Base-by-base conservation (phyloP, 2,797 vertebrate genomes). In the Xenentodon cancila region DNA sequence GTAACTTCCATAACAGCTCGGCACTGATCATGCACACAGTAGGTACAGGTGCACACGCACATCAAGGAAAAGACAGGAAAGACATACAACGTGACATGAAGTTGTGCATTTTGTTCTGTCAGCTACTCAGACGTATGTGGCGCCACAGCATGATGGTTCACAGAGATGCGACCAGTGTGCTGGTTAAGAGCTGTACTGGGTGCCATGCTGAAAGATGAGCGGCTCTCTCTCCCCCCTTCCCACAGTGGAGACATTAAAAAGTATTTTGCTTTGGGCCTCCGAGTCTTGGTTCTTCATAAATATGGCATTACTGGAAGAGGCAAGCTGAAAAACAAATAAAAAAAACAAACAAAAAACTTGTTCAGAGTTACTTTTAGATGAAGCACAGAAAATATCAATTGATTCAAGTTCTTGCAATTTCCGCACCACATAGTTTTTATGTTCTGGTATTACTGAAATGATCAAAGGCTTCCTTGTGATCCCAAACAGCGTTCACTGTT, bases 281-380 rank as follows among this genome's bases (percentile, higher is more conserved):
- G 59, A 34, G 3, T 79, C 73, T 5, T 50, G 63, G 59, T 61
- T 69, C 68, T 86, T 89, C 75, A 84, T 40, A 67, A 88, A 91
- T 2, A 81, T 1, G 1, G 84, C 80, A 0, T 89, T 89, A 49
- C 61, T 64, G 64, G 82, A 84, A 4, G 19, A 17, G 6, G 65
- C 32, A 9, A 76, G 30, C 91, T 92, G 81, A n/a, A 66, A 56
- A 60, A 63, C 11, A 8, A 59, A 25, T 47, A 27, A 4, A 18
- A 43, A 0, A 55, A 5, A 9, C 1, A 19, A 20, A 47, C 1
- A 47, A 19, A 6, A 20, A 1, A 21, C 2, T 0, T 34, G 27
- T 20, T 17, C 17, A 53, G 15, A 30, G 12, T 46, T 22, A 8
- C 6, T 50, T 45, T 66, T 18, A 25, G 9, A 7, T 17, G 7